These are phyloP conservation scores for Probaryconus sp. DNA, from an alignment of 1,140 invertebrate species.

Conservation along the genomic window DNA sequence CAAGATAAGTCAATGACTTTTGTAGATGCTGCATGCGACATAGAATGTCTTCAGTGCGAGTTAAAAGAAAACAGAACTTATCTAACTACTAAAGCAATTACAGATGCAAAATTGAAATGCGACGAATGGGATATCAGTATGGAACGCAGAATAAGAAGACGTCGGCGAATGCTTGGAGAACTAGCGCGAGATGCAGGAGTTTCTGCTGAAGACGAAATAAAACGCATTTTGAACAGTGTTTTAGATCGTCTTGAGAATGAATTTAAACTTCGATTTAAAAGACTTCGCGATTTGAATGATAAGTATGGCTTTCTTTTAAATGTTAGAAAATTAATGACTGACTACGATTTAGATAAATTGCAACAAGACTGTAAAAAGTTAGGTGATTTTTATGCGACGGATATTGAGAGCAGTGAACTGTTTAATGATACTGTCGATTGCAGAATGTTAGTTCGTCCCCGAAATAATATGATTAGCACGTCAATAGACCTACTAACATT, in stretches of 20 bases:
- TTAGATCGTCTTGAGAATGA: slow-evolving; percentile 14
- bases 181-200: slow-evolving; percentile 5
- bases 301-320: slow-evolving; percentile 23
- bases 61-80: slow-evolving; percentile 12
- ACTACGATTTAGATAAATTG: background rate
- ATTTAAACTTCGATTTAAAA: slow-evolving; percentile 16
- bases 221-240: slow-evolving; percentile 13
- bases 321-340: slow-evolving; percentile 4
- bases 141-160: slow-evolving; percentile 15
- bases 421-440: slow-evolving; percentile 15
- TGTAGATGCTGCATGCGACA: slow-evolving; percentile 12
- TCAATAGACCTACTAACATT: slow-evolving; percentile 18
- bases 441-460: background rate
- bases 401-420: slow-evolving; percentile 7
- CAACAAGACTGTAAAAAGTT: slow-evolving; percentile 7
- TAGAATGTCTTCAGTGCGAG: slow-evolving; percentile 23
- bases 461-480: background rate
- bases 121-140: slow-evolving; percentile 16
- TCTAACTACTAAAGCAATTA: background rate
- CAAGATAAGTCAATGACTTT: slow-evolving; percentile 31
- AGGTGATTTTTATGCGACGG: background rate
- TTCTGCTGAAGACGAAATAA: slow-evolving; percentile 19
- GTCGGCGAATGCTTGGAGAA: slow-evolving; percentile 24
- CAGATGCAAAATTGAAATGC: background rate
- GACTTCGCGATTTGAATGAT: slow-evolving; percentile 7